Evolutionary conservation across 1,140 invertebrate genomes (phyloP), one percentile per base, ranked within the genome.

Genomic region (Leptinotarsa undecemlineata): DNA sequence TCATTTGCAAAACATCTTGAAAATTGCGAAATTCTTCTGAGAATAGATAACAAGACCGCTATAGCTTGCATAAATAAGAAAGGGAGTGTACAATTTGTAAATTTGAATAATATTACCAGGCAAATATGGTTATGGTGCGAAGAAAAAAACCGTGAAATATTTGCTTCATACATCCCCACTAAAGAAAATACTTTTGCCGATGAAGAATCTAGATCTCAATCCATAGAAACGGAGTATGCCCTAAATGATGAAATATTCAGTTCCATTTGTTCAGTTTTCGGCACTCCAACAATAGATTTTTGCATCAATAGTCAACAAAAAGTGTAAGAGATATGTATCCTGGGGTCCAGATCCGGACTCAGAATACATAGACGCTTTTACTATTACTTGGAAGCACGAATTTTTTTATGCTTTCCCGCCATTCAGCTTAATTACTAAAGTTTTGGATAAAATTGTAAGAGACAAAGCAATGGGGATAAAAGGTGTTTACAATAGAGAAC

Each of bases 41-140:
- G 80, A 64, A 26, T 77, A 14, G 77, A 79, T 68, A 80, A 80
- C 72, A 80, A 77, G 6, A 83, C 81, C 70, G 85, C 86, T 83
- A 87, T 87, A 83, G 84, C 85, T 82, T 86, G 77, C 62, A 80
- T 83, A 60, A 82, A 82, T 71, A 66, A 66, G 15, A 80, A 79
- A 77, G 80, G 80, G 14, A 68, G 78, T 48, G 33, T 68, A 23
- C 17, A 48, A 51, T 73, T 19, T 73, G 23, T 15, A 17, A 73
- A 73, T 26, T 48, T 69, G 20, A n/a, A 74, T 48, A 26, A 14
- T 15, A 21, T 69, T 61, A 20, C 67, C 5, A 74, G 60, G n/a
- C 26, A 70, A 33, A 76, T 84, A 51, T 82, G 80, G 81, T 61
- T 79, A 51, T 83, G 81, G 80, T 83, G 81, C 72, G 81, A 84